A percentile compares a stretch with the other conserved stretches of the same genome.
phyloP scores from a whole-genome alignment of 2,797 vertebrate species.

The Dicrostonyx torquatus region DNA sequence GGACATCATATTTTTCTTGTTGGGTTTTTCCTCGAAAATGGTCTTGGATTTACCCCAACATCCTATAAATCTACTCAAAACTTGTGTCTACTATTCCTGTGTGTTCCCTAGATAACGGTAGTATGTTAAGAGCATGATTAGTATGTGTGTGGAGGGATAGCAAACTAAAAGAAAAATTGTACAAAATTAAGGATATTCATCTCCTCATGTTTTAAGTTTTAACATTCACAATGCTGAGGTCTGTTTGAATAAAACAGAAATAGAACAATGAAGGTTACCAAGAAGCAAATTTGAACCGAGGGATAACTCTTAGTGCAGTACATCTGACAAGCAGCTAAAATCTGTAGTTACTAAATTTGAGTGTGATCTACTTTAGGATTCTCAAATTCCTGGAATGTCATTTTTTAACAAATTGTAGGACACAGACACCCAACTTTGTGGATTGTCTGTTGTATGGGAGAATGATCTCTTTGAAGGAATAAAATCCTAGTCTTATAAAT shows the following conservation, averaged over 20 bases:
- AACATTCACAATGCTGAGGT: slow-evolving; percentile 54
- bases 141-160: not conserved
- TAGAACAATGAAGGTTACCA: not conserved
- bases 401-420: slow-evolving; percentile 75
- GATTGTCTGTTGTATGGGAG: slow-evolving; percentile 78
- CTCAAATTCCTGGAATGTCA: slow-evolving; percentile 59
- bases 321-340: not conserved
- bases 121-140: not conserved
- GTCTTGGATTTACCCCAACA: not conserved
- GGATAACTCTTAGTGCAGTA: slow-evolving; percentile 37
- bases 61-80: not conserved
- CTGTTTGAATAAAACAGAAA: slow-evolving; percentile 57
- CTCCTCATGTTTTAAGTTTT: not conserved
- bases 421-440: slow-evolving; percentile 65
- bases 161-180: not conserved
- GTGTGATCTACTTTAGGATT: slow-evolving; percentile 47
- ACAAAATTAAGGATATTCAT: slow-evolving; percentile 17
- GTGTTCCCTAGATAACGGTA: not conserved
- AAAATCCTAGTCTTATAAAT: slow-evolving; percentile 88
- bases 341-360: slow-evolving; percentile 56
- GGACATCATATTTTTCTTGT: not conserved
- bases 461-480: slow-evolving; percentile 83
- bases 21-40: not conserved
- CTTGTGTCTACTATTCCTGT: not conserved
- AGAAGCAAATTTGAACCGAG: slow-evolving; percentile 20